phyloP scores from a whole-genome alignment of 2,888 invertebrate species.

The Hesperia comma region DNA sequence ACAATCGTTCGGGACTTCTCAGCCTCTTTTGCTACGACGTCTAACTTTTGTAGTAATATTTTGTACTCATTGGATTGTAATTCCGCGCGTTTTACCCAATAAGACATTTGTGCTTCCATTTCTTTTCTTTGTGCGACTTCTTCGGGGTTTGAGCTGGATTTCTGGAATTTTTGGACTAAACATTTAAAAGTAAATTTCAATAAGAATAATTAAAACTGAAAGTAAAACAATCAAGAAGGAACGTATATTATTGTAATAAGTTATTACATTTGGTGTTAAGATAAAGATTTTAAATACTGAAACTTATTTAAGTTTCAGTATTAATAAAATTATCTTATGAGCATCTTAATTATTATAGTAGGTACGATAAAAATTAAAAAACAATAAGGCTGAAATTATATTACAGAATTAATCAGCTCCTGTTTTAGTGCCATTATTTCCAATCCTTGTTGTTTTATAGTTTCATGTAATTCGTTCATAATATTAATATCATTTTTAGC shows the following conservation, averaged over 20 bases:
- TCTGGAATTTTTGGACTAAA: slow-evolving; percentile 51
- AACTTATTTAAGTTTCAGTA: too few relatives aligned
- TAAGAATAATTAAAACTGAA: too few relatives aligned
- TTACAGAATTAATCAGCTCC: slow-evolving; percentile 72
- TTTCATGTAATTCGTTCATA: slow-evolving; percentile 69
- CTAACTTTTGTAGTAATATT: slow-evolving; percentile 65
- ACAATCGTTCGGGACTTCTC: slow-evolving; percentile 63
- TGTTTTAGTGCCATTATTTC: slow-evolving; percentile 78
- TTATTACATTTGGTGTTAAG: too few relatives aligned
- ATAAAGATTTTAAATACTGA: too few relatives aligned
- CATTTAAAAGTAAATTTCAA: slow-evolving; percentile 3
- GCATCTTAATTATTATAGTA: too few relatives aligned
- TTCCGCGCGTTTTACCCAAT: slow-evolving; percentile 69
- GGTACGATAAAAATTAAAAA: too few relatives aligned
- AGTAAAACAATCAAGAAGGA: too few relatives aligned
- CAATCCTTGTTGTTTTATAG: slow-evolving; percentile 78
- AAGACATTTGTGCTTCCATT: slow-evolving; percentile 62
- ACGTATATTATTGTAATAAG: too few relatives aligned
- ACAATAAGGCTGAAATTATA: slow-evolving; percentile 25
- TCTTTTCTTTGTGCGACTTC: slow-evolving; percentile 60
- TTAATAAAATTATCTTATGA: too few relatives aligned
- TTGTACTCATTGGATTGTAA: slow-evolving; percentile 70
- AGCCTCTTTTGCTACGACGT: slow-evolving; percentile 66
- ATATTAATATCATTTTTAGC: slow-evolving; percentile 56
- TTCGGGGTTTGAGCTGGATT: slow-evolving; percentile 54